Evolutionary conservation across 2,888 invertebrate species (phyloP).

Genomic region (Perdita meconis): DNA sequence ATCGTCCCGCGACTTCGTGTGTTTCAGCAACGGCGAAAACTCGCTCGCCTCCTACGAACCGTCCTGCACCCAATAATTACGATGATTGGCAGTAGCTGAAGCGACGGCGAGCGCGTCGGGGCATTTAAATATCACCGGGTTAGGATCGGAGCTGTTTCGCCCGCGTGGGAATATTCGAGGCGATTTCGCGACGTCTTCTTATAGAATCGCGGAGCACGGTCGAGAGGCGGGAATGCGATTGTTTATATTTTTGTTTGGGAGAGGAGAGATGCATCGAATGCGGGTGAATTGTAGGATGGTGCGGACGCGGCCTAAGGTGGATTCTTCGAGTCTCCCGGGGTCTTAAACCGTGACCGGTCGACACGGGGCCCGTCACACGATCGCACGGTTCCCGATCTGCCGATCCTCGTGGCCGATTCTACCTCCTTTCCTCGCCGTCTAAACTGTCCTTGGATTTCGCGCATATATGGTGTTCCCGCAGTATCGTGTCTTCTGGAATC

Average conservation of each 20-base stretch:
- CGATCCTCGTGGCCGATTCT: constrained; percentile 65
- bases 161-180: constrained; percentile 37
- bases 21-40: constrained; percentile 21
- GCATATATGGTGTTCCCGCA: constrained; percentile 32
- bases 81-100: constrained; percentile 63
- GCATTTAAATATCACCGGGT: constrained; percentile 63
- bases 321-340: constrained; percentile 57
- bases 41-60: constrained; percentile 2
- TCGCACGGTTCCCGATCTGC: constrained; percentile 69
- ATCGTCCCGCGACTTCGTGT: not conserved
- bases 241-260: not conserved
- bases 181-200: no score
- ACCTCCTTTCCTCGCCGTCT: constrained; percentile 62
- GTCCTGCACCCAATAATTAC: constrained; percentile 54
- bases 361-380: constrained; percentile 71
- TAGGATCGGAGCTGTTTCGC: constrained; percentile 33
- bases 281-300: constrained; percentile 39
- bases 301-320: constrained; percentile 62
- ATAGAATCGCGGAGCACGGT: no score
- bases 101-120: constrained; percentile 34
- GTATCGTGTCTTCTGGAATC: not conserved
- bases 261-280: constrained; percentile 6
- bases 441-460: constrained; percentile 52
- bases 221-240: no score
- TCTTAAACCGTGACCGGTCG: constrained; percentile 70